phyloP scores from a whole-genome alignment of 2,797 vertebrate genomes.

The Crypturellus tataupa region DNA sequence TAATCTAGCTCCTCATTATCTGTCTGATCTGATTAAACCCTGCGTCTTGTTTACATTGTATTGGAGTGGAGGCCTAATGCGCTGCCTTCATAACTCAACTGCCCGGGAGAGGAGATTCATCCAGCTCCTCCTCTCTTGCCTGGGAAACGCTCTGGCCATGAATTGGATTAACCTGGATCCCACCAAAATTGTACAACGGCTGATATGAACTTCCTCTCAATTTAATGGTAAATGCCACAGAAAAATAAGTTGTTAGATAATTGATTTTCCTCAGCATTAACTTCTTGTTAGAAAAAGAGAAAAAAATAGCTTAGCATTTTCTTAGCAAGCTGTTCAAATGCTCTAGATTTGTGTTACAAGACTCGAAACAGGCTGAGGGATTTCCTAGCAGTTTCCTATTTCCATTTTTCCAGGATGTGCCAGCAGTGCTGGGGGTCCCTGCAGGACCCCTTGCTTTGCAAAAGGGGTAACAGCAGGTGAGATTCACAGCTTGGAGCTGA shows the following conservation, averaged over 20 bases:
- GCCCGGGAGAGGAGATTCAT: slow-evolving; percentile 16
- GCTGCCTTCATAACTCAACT: slow-evolving; percentile 20
- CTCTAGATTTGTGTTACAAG: background rate
- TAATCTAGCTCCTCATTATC: background rate
- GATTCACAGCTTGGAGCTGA: too few relatives aligned
- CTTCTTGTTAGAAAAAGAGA: background rate
- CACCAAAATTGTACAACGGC: slow-evolving; percentile 30
- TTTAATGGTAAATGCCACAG: background rate
- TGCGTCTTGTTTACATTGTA: slow-evolving; percentile 11
- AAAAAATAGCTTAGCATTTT: background rate
- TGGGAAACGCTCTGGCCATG: slow-evolving; percentile 42
- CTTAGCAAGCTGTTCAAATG: background rate
- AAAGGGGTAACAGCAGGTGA: too few relatives aligned
- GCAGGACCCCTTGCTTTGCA: too few relatives aligned
- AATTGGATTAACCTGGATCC: slow-evolving; percentile 37
- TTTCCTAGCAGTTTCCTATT: too few relatives aligned
- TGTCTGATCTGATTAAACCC: slow-evolving; percentile 7
- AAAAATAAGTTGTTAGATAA: slow-evolving; percentile 17
- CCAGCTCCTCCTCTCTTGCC: background rate
- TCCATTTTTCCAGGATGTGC: too few relatives aligned
- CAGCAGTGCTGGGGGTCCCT: too few relatives aligned
- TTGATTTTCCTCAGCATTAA: background rate
- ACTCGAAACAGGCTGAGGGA: background rate
- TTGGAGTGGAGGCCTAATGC: slow-evolving; percentile 7
- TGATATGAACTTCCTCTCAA: slow-evolving; percentile 5